Evolutionary conservation across 2,797 vertebrate genomes (phyloP), one percentile per base, ranked within the genome.

Genomic region (Syngnathus acus): DNA sequence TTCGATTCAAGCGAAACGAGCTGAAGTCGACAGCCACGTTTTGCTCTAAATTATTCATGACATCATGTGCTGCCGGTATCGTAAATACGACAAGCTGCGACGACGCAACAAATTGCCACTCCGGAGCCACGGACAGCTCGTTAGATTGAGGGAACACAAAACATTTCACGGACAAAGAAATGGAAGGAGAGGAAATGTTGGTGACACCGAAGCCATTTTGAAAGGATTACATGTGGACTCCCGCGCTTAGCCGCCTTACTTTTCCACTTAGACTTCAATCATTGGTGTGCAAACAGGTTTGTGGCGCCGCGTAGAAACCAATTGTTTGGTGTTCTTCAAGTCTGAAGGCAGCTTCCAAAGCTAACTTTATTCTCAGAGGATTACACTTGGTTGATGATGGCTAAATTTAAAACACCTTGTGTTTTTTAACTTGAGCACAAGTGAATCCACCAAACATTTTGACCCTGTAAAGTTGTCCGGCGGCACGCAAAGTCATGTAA

Each of bases 191-290:
- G n/a, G 39, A 21, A 42, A 42, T 61, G 19, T 23, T n/a, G 21
- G 59, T 10, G 9, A 21, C 10, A 23, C 53, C 10, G 53, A 54
- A 26, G 53, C 53, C 53, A 54, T 54, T 54, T 54, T 42, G 39
- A 61, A 61, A 61, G 59, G 59, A 61, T 61, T 61, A 61, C 59
- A 42, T 40, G 19, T 23, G 38, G 9, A 42, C 9, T 39, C 39
- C 40, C 9, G 40, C 8, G 40, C 39, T 42, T 39, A 61, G 39
- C 59, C 39, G n/a, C 39, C 37, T 40, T 19, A 40, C 38, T 40
- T 60, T 60, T n/a, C 58, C 38, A 60, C 9, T 21, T 42, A n/a
- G 10, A 60, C 38, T 21, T 42, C 9, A 11, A 42, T 61, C 2
- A 61, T 43, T 42, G 59, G 39, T 11, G n/a, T 17, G 5, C 16